A percentile compares a stretch with the other conserved stretches of the same genome.
Evolutionary conservation across 2,113 vertebrate species (phyloP).

Genomic region (Lipophrys pholis): DNA sequence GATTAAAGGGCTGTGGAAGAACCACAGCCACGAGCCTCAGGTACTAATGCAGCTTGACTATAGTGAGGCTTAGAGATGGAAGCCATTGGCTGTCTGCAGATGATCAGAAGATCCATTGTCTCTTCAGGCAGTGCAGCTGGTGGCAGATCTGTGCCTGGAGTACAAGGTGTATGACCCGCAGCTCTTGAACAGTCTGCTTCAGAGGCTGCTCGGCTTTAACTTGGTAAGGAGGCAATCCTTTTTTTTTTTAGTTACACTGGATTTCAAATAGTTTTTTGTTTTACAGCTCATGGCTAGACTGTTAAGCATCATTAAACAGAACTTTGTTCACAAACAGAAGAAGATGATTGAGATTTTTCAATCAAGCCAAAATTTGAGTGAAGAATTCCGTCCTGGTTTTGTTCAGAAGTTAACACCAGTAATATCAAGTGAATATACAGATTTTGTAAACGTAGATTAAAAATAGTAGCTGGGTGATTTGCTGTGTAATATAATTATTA

Average conservation of each 20-base stretch:
- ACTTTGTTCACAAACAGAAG: too few species aligned
- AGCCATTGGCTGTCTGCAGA: not conserved
- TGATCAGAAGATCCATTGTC: not conserved
- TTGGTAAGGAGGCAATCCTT: constrained; percentile 82
- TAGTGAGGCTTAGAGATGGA: not conserved
- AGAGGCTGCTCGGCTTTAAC: constrained; percentile 92
- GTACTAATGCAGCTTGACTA: constrained; percentile 67
- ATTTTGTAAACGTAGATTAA: too few species aligned
- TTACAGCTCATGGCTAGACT: not conserved
- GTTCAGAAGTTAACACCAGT: too few species aligned
- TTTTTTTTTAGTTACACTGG: not conserved
- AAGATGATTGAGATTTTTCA: too few species aligned
- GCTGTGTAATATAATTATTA: not conserved
- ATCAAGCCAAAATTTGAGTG: too few species aligned
- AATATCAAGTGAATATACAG: too few species aligned
- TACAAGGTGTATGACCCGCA: constrained; percentile 91
- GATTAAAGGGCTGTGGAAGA: constrained; percentile 97
- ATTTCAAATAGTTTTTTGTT: not conserved
- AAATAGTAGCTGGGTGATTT: not conserved
- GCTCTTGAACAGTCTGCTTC: constrained; percentile 93
- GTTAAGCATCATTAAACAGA: too few species aligned
- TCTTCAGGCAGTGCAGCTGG: constrained; percentile 89
- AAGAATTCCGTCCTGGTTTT: too few species aligned
- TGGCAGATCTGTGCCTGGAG: constrained; percentile 92
- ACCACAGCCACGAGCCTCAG: constrained; percentile 93